Conservation (phyloP, 2,888 invertebrate species). For the Nomada ferruginata region DNA sequence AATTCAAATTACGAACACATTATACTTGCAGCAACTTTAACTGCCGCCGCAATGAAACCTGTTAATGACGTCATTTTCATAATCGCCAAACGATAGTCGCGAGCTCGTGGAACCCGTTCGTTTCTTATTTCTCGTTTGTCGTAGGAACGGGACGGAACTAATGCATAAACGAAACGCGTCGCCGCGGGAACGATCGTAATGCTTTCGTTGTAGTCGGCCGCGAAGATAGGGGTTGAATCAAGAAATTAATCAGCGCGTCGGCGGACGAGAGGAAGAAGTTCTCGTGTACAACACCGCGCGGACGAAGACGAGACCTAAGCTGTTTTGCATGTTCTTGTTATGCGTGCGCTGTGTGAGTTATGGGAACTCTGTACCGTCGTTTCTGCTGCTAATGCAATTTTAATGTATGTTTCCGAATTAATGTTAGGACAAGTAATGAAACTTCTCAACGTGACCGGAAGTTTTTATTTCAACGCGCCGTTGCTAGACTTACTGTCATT, state of each 20-base stretch:
- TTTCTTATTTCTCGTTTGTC: conserved; percentile 1
- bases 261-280: conserved; percentile 12
- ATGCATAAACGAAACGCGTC: background rate
- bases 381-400: conserved; percentile 66
- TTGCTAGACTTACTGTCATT: conserved; percentile 10
- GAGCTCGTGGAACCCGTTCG: conserved; percentile 32
- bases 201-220: background rate
- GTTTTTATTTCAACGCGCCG: conserved; percentile 40
- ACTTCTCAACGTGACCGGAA: conserved; percentile 57
- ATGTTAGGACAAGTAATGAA: conserved; percentile 55
- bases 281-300: conserved; percentile 22
- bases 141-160: background rate
- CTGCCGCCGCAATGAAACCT: conserved; percentile 3
- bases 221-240: conserved; percentile 31
- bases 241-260: conserved; percentile 56
- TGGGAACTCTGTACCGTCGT: conserved; percentile 45
- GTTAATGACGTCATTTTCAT: conserved; percentile 51
- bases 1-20: conserved; percentile 49
- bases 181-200: background rate
- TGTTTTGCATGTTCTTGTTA: conserved; percentile 54
- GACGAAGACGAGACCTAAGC: conserved; percentile 48
- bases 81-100: conserved; percentile 43
- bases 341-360: conserved; percentile 57
- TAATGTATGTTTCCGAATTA: conserved; percentile 66
- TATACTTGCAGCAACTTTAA: conserved; percentile 29